Percentiles rank a stretch among this genome's conserved stretches.
Evolutionary conservation across 2,113 vertebrate species (phyloP).

Genomic region (Pycnonotus jocosus): DNA sequence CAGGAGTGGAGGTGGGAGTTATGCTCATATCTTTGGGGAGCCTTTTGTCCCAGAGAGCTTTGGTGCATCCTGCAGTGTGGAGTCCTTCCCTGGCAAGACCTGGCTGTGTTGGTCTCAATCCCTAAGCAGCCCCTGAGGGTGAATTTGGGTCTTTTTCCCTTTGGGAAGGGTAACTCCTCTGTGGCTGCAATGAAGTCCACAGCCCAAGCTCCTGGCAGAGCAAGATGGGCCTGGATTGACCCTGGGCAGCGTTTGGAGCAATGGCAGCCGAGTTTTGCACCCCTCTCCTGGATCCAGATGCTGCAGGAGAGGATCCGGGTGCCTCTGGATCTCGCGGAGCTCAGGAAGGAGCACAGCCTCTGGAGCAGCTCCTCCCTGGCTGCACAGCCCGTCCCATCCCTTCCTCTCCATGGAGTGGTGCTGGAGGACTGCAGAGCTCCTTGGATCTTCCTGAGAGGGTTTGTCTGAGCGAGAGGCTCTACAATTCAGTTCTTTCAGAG

Average conservation of each 20-base stretch:
- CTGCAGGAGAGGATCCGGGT: not conserved
- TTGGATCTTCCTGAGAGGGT: not conserved
- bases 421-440: not conserved
- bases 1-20: not conserved
- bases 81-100: not conserved
- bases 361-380: not conserved
- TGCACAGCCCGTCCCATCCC: not conserved
- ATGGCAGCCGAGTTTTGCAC: not conserved
- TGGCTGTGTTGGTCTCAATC: not conserved
- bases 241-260: not conserved
- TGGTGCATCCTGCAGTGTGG: rapidly evolving
- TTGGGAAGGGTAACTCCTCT: not conserved
- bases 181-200: not conserved
- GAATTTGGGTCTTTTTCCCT: not conserved
- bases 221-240: not conserved
- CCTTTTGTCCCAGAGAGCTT: not conserved
- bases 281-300: not conserved
- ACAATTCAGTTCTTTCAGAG: not conserved
- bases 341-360: not conserved
- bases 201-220: not conserved
- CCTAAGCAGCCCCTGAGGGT: not conserved
- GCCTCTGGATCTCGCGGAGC: not conserved
- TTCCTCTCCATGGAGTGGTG: conserved; percentile 16
- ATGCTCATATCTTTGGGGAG: not conserved
- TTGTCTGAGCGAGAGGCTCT: not conserved